Evolutionary conservation across 2,888 invertebrate species (phyloP), one percentile per base, ranked within the genome.

Genomic region (Xestoiulus laeticollis): DNA sequence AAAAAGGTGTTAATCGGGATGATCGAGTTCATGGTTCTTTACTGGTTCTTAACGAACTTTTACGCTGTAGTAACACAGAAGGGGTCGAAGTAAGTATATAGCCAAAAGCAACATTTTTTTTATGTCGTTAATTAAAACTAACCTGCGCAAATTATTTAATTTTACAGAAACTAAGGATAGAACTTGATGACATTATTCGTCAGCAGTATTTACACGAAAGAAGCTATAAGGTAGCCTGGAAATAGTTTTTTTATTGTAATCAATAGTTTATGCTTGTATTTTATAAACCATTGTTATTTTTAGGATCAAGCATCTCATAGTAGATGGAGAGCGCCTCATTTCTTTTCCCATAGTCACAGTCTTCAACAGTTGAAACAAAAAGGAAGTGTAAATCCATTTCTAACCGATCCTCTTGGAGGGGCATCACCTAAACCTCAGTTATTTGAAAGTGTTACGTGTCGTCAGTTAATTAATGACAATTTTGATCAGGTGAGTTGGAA

Each of bases 21-120:
- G 99, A 99, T 91, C 95, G 96, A 91, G 95, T 97, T 30, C 99
- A 99, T 91, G 98, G 98, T 44, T 97, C 97, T 0, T 93, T 99
- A 19, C 94, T 99, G 68, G 96, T 99, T 30, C 93, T 99, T 43
- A 99, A 99, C 92, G 99, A 99, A 92, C 93, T 99, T 2, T 93
- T 99, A 22, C 94, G 98, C 88, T 97, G 97, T 91, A 96, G 97
- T 82, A 98, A 98, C 93, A 95, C 96, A 0, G 94, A 94, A 88
- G 91, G 92, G 87, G 92, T 92, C 16, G 86, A 87, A 53, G 87
- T 88, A 16, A 68, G 30, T 22, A 16, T 19, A 16, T 19, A 59
- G 2, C 59, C n/a, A 19, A 38, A 8, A 38, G 14, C n/a, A 59
- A 48, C 3, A 12, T 43, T 48, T 48, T 48, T 33, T 84, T 86